Base-by-base conservation (phyloP, 2,888 invertebrate species). In the Rhagophthalmus giganteus region DNA sequence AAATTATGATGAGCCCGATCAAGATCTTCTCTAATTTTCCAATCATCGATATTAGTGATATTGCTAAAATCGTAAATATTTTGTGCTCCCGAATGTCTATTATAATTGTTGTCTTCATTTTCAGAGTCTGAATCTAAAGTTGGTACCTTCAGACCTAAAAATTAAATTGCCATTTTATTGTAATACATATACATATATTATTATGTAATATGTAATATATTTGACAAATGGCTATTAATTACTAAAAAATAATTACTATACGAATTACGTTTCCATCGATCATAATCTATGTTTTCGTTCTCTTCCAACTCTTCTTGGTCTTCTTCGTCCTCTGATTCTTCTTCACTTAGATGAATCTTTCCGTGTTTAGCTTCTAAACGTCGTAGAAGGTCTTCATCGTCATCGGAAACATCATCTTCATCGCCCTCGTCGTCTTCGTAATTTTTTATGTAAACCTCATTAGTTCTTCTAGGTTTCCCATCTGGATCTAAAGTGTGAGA, bases 341-440 rank as follows among this genome's bases (percentile, higher is more conserved):
- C 80, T 7, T 68, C 66, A 25, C 45, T 40, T 10, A 42, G 47
- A 9, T 82, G 82, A 41, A 87, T 71, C 57, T 85, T 82, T 38
- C 87, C 87, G 69, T 88, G 88, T 78, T 86, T 87, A 14, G 82
- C 84, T 68, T 87, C 87, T 46, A 88, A 74, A 57, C 87, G 80
- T 64, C 77, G 84, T 62, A 88, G 76, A 33, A 88, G 74, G 55
- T 87, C 87, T 3, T 79, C 79, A 66, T 88, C 87, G 65, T 58
- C 57, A 14, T 40, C 40, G 24, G 46, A 34, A n/a, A 41, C 46
- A 8, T 57, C 55, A 1, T 52, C 39, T 12, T 45, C 34, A 9
- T 79, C 79, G 57, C 78, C 77, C 13, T 77, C 77, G 12, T 78
- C 73, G 50, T 79, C 79, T 55, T 71, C 74, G 20, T 76, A 76